Conservation (phyloP, 2,888 invertebrate species). For the Meteorus cinctellus region DNA sequence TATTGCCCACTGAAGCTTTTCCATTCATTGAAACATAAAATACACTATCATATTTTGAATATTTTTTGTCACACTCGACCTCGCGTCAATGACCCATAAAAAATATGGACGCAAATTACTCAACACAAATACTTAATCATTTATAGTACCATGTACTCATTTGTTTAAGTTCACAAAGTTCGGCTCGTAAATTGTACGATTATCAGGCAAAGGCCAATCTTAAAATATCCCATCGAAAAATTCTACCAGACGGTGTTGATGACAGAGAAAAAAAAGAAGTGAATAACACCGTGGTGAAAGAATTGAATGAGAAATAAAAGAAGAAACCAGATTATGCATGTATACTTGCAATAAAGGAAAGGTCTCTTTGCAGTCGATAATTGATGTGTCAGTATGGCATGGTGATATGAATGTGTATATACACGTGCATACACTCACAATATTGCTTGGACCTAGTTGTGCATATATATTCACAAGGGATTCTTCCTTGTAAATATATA, state of each 20-base stretch:
- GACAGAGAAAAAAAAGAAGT: not conserved
- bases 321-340: not conserved
- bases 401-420: not conserved
- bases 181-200: not conserved
- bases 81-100: not conserved
- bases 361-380: slow-evolving; percentile 29
- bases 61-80: not conserved
- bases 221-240: not conserved
- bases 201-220: not conserved
- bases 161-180: not conserved
- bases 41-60: not conserved
- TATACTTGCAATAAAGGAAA: not conserved
- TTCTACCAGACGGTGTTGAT: not conserved
- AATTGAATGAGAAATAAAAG: not conserved
- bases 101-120: not conserved
- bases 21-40: not conserved
- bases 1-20: not conserved
- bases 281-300: not conserved
- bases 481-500: slow-evolving; percentile 20
- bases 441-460: slow-evolving; percentile 19
- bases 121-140: not conserved
- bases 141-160: not conserved
- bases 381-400: slow-evolving; percentile 30
- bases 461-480: slow-evolving; percentile 18
- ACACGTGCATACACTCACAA: slow-evolving; percentile 15